Evolutionary conservation across 1,140 invertebrate genomes (phyloP).

Genomic region (Lasioglossum albipes): DNA sequence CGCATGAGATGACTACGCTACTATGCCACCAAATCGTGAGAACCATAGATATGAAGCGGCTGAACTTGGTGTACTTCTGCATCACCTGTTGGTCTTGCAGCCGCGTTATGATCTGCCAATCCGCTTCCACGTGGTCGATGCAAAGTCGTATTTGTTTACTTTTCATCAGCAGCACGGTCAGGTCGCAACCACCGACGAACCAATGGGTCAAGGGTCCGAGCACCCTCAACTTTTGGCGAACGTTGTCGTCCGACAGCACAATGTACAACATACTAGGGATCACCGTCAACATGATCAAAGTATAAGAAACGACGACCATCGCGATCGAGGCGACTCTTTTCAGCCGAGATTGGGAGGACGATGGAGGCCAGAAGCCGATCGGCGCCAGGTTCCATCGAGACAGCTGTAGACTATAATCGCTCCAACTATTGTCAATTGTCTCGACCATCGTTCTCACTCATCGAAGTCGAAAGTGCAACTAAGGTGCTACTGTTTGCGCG

Average conservation of each 20-base stretch:
- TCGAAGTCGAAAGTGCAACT: slow-evolving; percentile 12
- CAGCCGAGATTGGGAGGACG: not conserved
- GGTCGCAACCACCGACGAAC: slow-evolving; percentile 39
- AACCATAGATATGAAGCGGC: slow-evolving; percentile 2
- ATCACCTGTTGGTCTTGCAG: slow-evolving; percentile 36
- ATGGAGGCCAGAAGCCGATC: slow-evolving; percentile 53
- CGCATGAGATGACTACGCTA: slow-evolving; percentile 26
- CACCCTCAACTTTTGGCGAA: slow-evolving; percentile 19
- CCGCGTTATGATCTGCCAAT: slow-evolving; percentile 41
- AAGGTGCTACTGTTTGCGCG: not conserved
- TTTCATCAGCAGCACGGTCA: slow-evolving; percentile 26
- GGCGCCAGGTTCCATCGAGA: slow-evolving; percentile 53
- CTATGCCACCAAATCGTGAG: too few species aligned
- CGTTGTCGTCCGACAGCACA: slow-evolving; percentile 21
- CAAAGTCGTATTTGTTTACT: slow-evolving; percentile 44
- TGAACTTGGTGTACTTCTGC: slow-evolving; percentile 31
- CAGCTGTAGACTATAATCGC: slow-evolving; percentile 40
- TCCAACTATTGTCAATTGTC: not conserved
- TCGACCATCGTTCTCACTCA: not conserved
- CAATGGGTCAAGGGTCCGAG: slow-evolving; percentile 50
- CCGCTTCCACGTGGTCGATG: slow-evolving; percentile 47
- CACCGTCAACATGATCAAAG: slow-evolving; percentile 16
- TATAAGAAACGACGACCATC: slow-evolving; percentile 22
- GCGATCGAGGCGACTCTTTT: slow-evolving; percentile 13
- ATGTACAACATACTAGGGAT: slow-evolving; percentile 28